phyloP scores from a whole-genome alignment of 2,888 invertebrate genomes.

The Quadroppia sp. region DNA sequence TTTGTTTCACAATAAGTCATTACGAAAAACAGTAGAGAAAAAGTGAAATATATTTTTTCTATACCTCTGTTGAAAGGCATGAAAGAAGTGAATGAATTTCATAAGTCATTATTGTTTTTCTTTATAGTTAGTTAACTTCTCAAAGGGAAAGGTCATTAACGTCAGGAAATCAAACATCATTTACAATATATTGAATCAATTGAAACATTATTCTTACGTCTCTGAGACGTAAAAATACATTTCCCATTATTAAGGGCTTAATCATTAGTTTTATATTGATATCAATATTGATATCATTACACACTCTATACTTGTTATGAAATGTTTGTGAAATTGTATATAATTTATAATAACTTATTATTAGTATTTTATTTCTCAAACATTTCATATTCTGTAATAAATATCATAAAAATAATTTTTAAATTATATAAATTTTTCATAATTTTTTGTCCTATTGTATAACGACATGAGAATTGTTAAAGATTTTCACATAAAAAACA shows the following conservation, averaged over 20 bases:
- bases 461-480: too few species aligned
- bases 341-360: background rate
- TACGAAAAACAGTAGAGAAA: background rate
- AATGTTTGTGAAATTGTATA: too few species aligned
- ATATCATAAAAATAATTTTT: too few species aligned
- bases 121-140: background rate
- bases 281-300: too few species aligned
- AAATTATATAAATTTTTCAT: too few species aligned
- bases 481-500: too few species aligned
- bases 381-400: too few species aligned
- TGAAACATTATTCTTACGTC: background rate
- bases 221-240: background rate
- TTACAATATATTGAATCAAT: background rate
- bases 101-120: conserved; percentile 17
- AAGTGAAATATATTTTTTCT: background rate
- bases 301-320: too few species aligned
- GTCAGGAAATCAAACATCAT: conserved; percentile 29
- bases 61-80: background rate
- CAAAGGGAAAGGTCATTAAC: conserved; percentile 16
- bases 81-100: background rate
- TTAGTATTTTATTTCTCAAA: background rate
- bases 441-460: too few species aligned
- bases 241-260: background rate
- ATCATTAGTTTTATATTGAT: too few species aligned
- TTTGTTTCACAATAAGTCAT: background rate